Conservation (phyloP, 2,797 vertebrate genomes). For the Bufotes viridis region DNA sequence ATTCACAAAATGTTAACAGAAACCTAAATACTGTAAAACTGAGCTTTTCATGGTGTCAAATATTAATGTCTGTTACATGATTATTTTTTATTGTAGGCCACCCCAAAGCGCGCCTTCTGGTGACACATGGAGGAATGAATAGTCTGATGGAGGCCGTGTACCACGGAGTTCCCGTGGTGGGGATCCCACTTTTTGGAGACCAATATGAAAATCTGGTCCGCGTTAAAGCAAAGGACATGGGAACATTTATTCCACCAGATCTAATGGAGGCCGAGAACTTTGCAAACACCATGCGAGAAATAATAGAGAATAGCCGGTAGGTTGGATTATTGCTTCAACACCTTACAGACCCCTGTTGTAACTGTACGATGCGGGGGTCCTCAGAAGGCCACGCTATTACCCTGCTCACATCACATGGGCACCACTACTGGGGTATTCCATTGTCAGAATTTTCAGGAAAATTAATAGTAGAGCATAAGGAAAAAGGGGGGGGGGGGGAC, state of each 20-base stretch:
- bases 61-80: not conserved
- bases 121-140: constrained; percentile 78
- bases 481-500: no score
- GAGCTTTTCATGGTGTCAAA: not conserved
- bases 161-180: constrained; percentile 76
- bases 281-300: constrained; percentile 67
- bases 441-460: no score
- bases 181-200: constrained; percentile 76
- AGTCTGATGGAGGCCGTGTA: constrained; percentile 78
- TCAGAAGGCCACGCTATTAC: no score
- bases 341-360: no score
- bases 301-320: constrained; percentile 73
- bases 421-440: no score
- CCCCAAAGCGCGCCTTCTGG: constrained; percentile 70
- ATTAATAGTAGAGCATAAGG: no score
- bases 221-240: constrained; percentile 74
- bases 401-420: no score
- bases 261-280: constrained; percentile 72
- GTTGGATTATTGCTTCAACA: not conserved
- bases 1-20: no score
- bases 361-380: no score
- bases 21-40: no score
- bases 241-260: constrained; percentile 68
- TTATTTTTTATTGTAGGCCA: constrained; percentile 67
- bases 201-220: constrained; percentile 75